phyloP scores from a whole-genome alignment of 2,113 vertebrate genomes.

The Speoplatyrhinus poulsoni region DNA sequence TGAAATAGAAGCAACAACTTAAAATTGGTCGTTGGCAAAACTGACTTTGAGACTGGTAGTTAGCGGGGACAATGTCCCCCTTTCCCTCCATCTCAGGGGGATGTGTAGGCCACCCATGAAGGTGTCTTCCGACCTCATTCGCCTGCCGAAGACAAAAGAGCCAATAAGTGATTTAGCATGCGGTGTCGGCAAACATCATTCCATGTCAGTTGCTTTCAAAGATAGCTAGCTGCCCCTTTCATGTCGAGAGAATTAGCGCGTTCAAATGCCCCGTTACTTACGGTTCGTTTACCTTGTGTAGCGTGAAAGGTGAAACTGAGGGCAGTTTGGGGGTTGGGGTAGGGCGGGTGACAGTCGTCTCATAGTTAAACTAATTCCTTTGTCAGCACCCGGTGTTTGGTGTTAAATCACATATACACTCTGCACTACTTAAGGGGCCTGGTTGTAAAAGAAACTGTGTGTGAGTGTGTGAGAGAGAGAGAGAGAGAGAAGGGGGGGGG shows the following conservation, averaged over 20 bases:
- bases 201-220: slow-evolving; percentile 75
- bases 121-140: slow-evolving; percentile 15
- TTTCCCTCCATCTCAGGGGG: slow-evolving; percentile 21
- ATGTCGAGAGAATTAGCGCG: slow-evolving; percentile 68
- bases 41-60: background rate
- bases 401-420: slow-evolving; percentile 47
- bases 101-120: slow-evolving; percentile 47
- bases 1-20: background rate
- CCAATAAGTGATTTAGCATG: slow-evolving; percentile 68
- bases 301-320: slow-evolving; percentile 35
- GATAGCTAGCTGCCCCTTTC: slow-evolving; percentile 60
- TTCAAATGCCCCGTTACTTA: slow-evolving; percentile 70
- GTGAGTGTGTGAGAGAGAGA: background rate
- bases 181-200: slow-evolving; percentile 74
- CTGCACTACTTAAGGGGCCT: slow-evolving; percentile 36
- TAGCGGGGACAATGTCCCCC: background rate
- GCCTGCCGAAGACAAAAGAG: slow-evolving; percentile 40
- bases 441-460: background rate
- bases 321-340: slow-evolving; percentile 1
- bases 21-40: background rate
- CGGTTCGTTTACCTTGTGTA: slow-evolving; percentile 65
- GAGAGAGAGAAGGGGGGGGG: background rate
- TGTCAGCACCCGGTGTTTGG: slow-evolving; percentile 47
- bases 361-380: slow-evolving; percentile 51
- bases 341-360: slow-evolving; percentile 29